Conservation (phyloP, 2,888 invertebrate species). For the Drosophila aldrichi region DNA sequence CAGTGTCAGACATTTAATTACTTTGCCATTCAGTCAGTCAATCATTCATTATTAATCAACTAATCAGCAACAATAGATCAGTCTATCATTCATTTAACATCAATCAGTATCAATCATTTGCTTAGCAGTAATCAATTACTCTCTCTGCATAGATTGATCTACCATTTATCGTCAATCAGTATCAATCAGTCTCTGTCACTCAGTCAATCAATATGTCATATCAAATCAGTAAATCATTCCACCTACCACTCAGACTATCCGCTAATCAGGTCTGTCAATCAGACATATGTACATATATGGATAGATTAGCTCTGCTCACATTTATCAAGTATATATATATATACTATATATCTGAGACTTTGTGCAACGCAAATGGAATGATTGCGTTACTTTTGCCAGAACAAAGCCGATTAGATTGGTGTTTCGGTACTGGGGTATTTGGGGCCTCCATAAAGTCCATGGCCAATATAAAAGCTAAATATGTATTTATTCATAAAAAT, state of each 20-base stretch:
- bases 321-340: background rate
- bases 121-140: too few species aligned
- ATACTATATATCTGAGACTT: background rate
- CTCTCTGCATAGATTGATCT: background rate
- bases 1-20: background rate
- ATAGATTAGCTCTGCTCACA: background rate
- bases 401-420: constrained; percentile 28
- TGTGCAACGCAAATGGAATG: constrained; percentile 21
- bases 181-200: background rate
- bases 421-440: background rate
- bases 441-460: background rate
- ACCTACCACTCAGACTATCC: background rate
- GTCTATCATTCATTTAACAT: too few species aligned
- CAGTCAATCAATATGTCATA: background rate
- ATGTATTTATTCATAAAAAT: constrained; percentile 43
- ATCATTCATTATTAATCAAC: too few species aligned
- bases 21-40: background rate
- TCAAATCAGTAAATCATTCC: background rate
- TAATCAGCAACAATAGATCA: too few species aligned
- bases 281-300: background rate
- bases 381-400: constrained; percentile 1
- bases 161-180: background rate
- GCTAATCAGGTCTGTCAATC: background rate
- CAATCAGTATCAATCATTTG: background rate
- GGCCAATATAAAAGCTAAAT: constrained; percentile 20